Base-by-base conservation (phyloP, 2,797 vertebrate species). In the Cercopithecus neglectus region DNA sequence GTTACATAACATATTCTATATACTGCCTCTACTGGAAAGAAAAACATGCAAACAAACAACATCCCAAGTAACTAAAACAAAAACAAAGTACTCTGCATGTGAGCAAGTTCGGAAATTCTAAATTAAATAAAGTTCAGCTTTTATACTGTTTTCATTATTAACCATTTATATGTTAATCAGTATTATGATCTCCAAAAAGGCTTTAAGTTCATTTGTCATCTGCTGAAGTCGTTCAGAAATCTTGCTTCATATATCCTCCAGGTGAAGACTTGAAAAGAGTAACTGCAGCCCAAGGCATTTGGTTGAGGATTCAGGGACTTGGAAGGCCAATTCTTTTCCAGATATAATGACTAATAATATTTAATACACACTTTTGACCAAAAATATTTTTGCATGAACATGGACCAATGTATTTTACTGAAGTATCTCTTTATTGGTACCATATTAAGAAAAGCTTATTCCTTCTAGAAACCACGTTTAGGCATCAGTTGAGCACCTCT, bases 321-420 rank as follows among this genome's bases (percentile, higher is more conserved):
- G 61, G 72, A 39, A 78, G n/a, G 39, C 10, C 21, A 70, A 30
- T 61, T 87, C 48, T 72, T 93, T 79, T 83, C 28, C 17, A 86
- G n/a, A 80, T 26, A 21, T 74, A 75, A 87, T 80, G 67, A 86
- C 53, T 83, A 87, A 64, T 11, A 86, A 36, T 59, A 87, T 78
- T 89, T 64, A 83, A 67, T 39, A 22, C 36, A 84, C 74, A 92
- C 53, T 2, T 72, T 12, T 67, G 33, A 48, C 24, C 8, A 53
- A 81, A 95, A 90, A 36, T 26, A 48, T 72, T 96, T 97, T 33
- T 84, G 6, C 7, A 46, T 57, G 79, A 89, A 89, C 7, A 81
- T 33, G 61, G 5, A 41, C 30, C 4, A n/a, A 33, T 74, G 61
- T 55, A 39, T 85, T 95, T 85, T 84, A 76, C 14, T 70, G 85